Evolutionary conservation across 2,113 vertebrate species (phyloP), one percentile per base, ranked within the genome.

Genomic region (Platanista minor): DNA sequence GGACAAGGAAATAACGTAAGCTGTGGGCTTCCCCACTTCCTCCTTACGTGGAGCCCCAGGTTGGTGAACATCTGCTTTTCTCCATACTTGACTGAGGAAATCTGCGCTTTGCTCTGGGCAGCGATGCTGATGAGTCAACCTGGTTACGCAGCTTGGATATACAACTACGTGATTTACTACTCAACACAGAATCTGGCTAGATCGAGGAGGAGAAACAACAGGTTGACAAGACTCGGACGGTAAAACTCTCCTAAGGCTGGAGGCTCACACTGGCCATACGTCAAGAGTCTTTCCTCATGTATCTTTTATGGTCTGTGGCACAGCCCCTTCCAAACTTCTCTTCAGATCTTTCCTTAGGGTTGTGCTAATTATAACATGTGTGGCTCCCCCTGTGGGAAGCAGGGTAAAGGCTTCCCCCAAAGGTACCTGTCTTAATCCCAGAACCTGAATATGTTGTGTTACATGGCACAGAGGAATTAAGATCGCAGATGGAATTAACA

Each of bases 401-500:
- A 78, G 23, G 59, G 12, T 36, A 21, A 62, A 11, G 0, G 0
- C 21, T 8, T 5, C 3, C 17, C 43, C 25, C 5, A 29, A n/a
- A 43, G 57, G 31, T 0, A 27, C 2, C 0, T 23, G 25, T 39
- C 31, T 11, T 7, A 29, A 21, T 31, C 43, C 36, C 3, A 14
- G 54, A 69, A 21, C 18, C 41, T 33, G 78, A 31, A 4, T 6
- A 2, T 23, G 36, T 10, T 29, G 15, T 0, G 5, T 11, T 33
- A 54, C 25, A 13, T 21, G 57, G 84, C 61, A 82, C 17, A 85
- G 62, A 29, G 83, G 29, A 23, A 20, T 84, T 41, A 8, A 23
- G 57, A 27, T 8, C 29, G 64, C 31, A 52, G 8, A 2, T 33
- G 29, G 33, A 33, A 41, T 52, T 69, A 31, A 31, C 6, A 0